Conservation (phyloP, 2,888 invertebrate genomes). For the Atethmia centrago region DNA sequence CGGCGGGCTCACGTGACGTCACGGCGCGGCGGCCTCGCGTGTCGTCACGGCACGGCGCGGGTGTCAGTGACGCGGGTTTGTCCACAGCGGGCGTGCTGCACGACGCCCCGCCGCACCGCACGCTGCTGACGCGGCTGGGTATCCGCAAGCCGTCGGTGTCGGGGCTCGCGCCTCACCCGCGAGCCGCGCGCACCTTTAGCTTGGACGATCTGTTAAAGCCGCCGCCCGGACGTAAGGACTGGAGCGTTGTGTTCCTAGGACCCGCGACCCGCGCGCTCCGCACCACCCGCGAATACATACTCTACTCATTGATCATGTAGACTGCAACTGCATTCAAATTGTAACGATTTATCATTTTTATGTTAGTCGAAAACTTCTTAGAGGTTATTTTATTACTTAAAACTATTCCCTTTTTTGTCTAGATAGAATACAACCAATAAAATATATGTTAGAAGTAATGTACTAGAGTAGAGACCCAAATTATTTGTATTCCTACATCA, state of each 20-base stretch:
- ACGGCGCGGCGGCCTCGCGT: slow-evolving; percentile 56
- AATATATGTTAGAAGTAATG: slow-evolving; percentile 47
- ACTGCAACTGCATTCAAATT: slow-evolving; percentile 47
- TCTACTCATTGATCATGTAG: slow-evolving; percentile 43
- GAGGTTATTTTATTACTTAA: slow-evolving; percentile 10
- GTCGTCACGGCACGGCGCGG: slow-evolving; percentile 59
- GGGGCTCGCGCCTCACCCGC: slow-evolving; percentile 93
- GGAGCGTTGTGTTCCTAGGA: slow-evolving; percentile 76
- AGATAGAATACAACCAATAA: slow-evolving; percentile 31
- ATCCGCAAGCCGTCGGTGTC: slow-evolving; percentile 96
- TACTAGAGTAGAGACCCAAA: slow-evolving; percentile 43
- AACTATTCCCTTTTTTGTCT: slow-evolving; percentile 23
- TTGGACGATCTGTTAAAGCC: slow-evolving; percentile 97
- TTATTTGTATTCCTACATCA: slow-evolving; percentile 27
- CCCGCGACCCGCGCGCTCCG: slow-evolving; percentile 86
- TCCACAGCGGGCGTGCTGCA: slow-evolving; percentile 88
- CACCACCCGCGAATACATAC: slow-evolving; percentile 65
- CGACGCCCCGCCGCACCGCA: slow-evolving; percentile 90
- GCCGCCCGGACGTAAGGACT: slow-evolving; percentile 94
- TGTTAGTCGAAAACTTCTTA: slow-evolving; percentile 30
- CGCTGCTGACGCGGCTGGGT: slow-evolving; percentile 95
- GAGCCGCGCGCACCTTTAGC: slow-evolving; percentile 95
- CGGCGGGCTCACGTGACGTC: slow-evolving; percentile 46
- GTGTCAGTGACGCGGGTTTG: slow-evolving; percentile 81
- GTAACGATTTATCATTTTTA: slow-evolving; percentile 31